phyloP scores from a whole-genome alignment of 2,888 invertebrate species.

The Erynnis tages region DNA sequence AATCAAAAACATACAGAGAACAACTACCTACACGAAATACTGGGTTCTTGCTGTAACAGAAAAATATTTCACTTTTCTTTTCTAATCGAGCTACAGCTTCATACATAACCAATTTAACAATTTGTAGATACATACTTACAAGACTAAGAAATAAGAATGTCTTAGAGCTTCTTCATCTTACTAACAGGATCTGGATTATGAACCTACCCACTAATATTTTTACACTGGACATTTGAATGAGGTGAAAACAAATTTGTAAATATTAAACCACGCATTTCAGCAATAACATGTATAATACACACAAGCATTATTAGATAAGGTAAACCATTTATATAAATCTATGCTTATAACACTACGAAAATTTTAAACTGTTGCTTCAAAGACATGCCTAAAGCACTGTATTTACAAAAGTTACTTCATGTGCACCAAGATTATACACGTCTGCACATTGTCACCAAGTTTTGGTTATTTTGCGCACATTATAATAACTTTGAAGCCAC shows the following conservation, averaged over 20 bases:
- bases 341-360: not conserved
- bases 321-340: constrained; percentile 12
- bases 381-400: not conserved
- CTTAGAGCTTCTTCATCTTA: constrained; percentile 21
- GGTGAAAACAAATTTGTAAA: constrained; percentile 12
- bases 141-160: not conserved
- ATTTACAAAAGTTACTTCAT: not conserved
- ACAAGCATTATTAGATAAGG: constrained; percentile 28
- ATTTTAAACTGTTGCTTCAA: constrained; percentile 9
- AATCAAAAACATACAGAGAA: constrained; percentile 15
- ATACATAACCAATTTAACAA: constrained; percentile 10
- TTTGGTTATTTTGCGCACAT: too few relatives aligned
- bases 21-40: constrained; percentile 21
- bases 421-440: too few relatives aligned
- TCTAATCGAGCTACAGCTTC: constrained; percentile 14
- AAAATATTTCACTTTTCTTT: constrained; percentile 15
- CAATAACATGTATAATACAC: constrained; percentile 39
- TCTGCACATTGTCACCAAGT: too few relatives aligned
- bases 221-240: constrained; percentile 21
- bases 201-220: constrained; percentile 6
- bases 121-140: not conserved
- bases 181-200: not conserved
- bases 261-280: constrained; percentile 11
- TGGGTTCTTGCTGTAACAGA: constrained; percentile 18
- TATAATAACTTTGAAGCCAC: constrained; percentile 1